These are phyloP conservation scores for Corythornis cristatus DNA, from an alignment of 2,113 vertebrate species.

Conservation along the genomic window DNA sequence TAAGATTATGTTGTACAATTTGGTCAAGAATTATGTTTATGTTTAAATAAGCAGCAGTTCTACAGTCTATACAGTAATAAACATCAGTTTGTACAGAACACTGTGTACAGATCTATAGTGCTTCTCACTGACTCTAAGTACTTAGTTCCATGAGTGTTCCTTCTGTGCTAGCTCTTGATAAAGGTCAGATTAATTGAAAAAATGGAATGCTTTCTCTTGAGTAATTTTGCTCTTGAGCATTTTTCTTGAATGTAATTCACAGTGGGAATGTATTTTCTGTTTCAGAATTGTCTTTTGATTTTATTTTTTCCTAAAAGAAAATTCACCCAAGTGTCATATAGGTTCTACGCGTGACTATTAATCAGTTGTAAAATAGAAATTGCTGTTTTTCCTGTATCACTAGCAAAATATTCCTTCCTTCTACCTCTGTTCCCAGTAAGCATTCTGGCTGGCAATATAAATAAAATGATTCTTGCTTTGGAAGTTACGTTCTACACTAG, in stretches of 20 bases:
- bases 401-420: conserved; percentile 4
- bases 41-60: not conserved
- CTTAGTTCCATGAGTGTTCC: not conserved
- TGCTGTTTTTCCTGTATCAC: not conserved
- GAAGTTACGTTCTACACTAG: not conserved
- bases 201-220: conserved; percentile 9
- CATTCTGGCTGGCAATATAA: not conserved
- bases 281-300: conserved; percentile 10
- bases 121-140: not conserved
- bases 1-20: not conserved
- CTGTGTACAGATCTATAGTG: not conserved
- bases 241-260: conserved; percentile 12
- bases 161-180: conserved; percentile 23
- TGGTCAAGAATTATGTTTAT: not conserved
- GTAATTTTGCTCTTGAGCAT: no score
- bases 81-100: not conserved
- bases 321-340: conserved; percentile 6
- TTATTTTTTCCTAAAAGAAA: conserved; percentile 22
- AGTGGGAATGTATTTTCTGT: not conserved
- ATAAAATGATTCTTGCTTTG: not conserved
- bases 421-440: conserved; percentile 19
- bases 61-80: no score
- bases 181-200: conserved; percentile 63
- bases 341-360: conserved; percentile 20
- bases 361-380: conserved; percentile 38